phyloP scores from a whole-genome alignment of 2,888 invertebrate species.

The Eupithecia subumbrata region DNA sequence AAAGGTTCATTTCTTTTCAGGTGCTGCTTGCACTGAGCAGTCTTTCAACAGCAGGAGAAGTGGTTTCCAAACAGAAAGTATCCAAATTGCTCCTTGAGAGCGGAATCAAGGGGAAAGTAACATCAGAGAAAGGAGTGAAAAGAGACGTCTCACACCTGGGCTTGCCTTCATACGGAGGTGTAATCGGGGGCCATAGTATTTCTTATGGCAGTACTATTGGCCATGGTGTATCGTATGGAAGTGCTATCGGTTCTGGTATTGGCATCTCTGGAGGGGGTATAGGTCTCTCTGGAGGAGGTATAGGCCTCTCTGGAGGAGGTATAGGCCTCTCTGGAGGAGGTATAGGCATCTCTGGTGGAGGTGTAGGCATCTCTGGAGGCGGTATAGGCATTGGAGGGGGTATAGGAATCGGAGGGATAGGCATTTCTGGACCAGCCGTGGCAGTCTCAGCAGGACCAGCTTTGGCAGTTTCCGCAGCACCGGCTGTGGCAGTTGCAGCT shows the following conservation, averaged over 20 bases:
- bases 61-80: slow-evolving; percentile 60
- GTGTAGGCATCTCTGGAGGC: background rate
- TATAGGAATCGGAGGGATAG: background rate
- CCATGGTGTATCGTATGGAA: slow-evolving; percentile 10
- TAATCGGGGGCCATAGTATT: slow-evolving; percentile 21
- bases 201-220: slow-evolving; percentile 3
- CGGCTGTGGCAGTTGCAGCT: slow-evolving; percentile 40
- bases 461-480: slow-evolving; percentile 39
- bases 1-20: slow-evolving; percentile 53
- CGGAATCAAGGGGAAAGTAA: slow-evolving; percentile 66
- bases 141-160: slow-evolving; percentile 56
- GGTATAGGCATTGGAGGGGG: slow-evolving; percentile 9
- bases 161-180: slow-evolving; percentile 24
- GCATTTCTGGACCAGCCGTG: slow-evolving; percentile 19
- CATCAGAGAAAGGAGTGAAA: slow-evolving; percentile 68
- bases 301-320: slow-evolving; percentile 13
- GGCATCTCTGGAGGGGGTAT: slow-evolving; percentile 17
- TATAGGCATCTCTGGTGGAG: background rate
- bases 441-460: slow-evolving; percentile 38
- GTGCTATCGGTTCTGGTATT: slow-evolving; percentile 21
- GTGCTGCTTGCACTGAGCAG: slow-evolving; percentile 71
- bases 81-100: slow-evolving; percentile 67
- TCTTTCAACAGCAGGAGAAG: slow-evolving; percentile 66
- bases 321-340: slow-evolving; percentile 10
- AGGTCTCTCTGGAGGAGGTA: slow-evolving; percentile 10